Base-by-base conservation (phyloP, 1,140 invertebrate genomes). In the Thaumatotibia leucotreta region DNA sequence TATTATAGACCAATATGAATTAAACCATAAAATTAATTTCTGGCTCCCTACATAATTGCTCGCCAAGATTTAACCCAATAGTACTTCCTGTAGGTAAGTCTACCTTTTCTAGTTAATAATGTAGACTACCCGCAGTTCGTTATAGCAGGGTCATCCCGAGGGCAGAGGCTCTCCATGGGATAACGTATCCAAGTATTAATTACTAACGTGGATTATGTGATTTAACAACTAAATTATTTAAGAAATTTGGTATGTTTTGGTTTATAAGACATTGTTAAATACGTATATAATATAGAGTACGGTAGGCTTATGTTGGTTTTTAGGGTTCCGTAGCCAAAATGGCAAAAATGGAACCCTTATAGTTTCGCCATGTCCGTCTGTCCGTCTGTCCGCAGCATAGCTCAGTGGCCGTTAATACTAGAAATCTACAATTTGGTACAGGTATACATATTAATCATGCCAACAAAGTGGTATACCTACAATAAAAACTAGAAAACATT, bases 61-160 rank as follows among this genome's bases (percentile, higher is more conserved):
- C 27, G 10, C 50, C 22, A n/a, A 2, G 23, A 54, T 6, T n/a
- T 27, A 24, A 24, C 23, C 50, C 23, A 54, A 23, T 27, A 54
- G 11, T 5, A 54, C 11, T 39, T 39, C n/a, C n/a, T 0, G n/a
- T 50, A 58, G 29, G 52, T 58, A 31, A 58, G 24, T 24, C 23
- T 29, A 58, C 52, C 24, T 58, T 58, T 58, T 58, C 52, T 58
- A 31, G 52, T 58, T 58, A 62, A 35, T 62, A 62, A 35, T 62
- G 32, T 58, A 45, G 17, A 45, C 39, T 45, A 58, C 27, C 35
- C 33, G 33, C 33, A 73, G 61, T 82, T 79, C 74, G 75, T 84
- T 82, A 82, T 66, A 65, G 49, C 63, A 74, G 75, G 79, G 76
- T 83, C 82, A 83, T 83, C 82, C 82, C 82, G 73, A 63, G 82